Evolutionary conservation across 2,797 vertebrate species (phyloP).

Genomic region (Cossypha dichroa): DNA sequence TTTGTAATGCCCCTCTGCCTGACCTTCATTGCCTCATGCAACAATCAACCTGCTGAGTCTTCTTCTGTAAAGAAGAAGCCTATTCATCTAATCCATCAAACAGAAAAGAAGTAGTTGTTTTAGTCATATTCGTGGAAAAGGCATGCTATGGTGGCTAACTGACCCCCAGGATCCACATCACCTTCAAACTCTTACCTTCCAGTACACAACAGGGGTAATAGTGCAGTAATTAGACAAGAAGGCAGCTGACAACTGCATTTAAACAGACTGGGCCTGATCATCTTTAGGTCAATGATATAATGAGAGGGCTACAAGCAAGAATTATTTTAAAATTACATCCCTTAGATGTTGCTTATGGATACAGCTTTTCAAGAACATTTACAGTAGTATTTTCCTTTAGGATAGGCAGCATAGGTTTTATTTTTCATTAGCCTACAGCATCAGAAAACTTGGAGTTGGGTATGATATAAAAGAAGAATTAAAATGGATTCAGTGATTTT

Average conservation of each 20-base stretch:
- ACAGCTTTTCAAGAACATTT: neutral
- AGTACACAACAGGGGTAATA: neutral
- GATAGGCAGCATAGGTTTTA: neutral
- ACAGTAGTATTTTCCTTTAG: neutral
- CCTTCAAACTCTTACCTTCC: neutral
- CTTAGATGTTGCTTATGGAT: neutral
- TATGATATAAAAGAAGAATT: neutral
- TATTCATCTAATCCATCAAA: neutral
- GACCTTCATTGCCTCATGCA: neutral
- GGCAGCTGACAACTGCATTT: neutral
- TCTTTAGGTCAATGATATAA: neutral
- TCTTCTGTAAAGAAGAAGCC: neutral
- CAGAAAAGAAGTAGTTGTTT: neutral
- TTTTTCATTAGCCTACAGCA: neutral
- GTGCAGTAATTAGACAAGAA: neutral
- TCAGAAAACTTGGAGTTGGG: neutral
- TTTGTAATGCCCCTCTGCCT: neutral
- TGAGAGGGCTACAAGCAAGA: neutral
- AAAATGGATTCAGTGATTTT: neutral
- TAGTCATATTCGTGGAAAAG: neutral
- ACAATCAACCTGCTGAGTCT: neutral
- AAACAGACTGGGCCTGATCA: neutral
- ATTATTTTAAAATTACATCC: neutral
- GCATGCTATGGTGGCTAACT: neutral
- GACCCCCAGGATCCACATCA: neutral